Evolutionary conservation across 2,797 vertebrate genomes (phyloP).

Genomic region (Rhodeus uyekii): DNA sequence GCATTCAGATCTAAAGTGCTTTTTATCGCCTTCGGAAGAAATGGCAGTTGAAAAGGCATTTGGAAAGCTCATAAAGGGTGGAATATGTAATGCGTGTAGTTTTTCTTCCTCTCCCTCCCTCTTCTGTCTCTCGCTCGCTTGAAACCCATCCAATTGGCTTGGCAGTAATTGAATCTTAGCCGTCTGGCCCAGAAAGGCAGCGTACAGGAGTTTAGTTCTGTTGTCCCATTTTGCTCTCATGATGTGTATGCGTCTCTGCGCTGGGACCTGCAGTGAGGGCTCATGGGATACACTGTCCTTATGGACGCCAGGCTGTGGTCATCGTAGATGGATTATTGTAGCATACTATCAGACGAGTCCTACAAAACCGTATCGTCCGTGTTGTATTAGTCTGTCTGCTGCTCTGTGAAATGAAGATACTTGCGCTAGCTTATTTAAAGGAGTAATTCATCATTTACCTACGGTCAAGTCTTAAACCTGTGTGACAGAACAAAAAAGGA

Average conservation of each 20-base stretch:
- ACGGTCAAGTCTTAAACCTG: not conserved
- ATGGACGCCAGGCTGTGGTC: constrained; percentile 31
- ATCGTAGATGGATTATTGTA: constrained; percentile 54
- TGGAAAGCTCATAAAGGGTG: constrained; percentile 47
- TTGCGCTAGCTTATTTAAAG: constrained; percentile 10
- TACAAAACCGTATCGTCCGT: constrained; percentile 21
- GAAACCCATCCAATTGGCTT: constrained; percentile 51
- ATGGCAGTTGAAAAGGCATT: constrained; percentile 50
- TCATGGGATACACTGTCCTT: constrained; percentile 46
- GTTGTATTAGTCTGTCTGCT: constrained; percentile 37
- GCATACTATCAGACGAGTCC: constrained; percentile 43
- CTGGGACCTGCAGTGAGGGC: constrained; percentile 28
- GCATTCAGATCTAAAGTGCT: constrained; percentile 52
- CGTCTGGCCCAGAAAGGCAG: constrained; percentile 42
- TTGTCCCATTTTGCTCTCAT: constrained; percentile 53
- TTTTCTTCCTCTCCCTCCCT: constrained; percentile 14
- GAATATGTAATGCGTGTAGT: constrained; percentile 45
- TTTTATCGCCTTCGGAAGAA: constrained; percentile 46
- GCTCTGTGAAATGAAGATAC: not conserved
- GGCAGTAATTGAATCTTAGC: constrained; percentile 55
- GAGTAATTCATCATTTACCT: constrained; percentile 9
- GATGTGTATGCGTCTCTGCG: constrained; percentile 34
- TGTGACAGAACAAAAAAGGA: not conserved
- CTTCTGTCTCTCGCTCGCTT: constrained; percentile 19
- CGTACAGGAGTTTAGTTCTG: constrained; percentile 45